Evolutionary conservation across 2,888 invertebrate genomes (phyloP).

Genomic region (Lissocephala sabroskyi): DNA sequence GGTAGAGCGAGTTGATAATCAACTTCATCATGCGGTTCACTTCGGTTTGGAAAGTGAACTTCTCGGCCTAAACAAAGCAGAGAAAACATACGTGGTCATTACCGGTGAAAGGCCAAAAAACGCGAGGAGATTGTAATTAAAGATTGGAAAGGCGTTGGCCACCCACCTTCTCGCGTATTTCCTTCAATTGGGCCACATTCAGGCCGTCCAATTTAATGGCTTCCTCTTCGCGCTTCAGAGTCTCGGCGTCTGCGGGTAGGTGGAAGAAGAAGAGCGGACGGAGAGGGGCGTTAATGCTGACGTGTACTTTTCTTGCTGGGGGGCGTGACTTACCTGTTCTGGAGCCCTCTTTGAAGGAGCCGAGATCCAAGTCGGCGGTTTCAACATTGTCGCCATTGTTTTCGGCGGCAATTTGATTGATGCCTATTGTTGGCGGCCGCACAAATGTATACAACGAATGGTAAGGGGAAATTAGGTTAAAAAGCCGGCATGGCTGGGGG

Average conservation of each 20-base stretch:
- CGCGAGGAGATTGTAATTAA: too few species aligned
- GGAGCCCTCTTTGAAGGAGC: slow-evolving; percentile 88
- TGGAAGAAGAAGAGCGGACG: background rate
- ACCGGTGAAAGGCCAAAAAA: background rate
- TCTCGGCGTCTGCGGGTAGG: slow-evolving; percentile 83
- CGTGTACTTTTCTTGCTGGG: slow-evolving; percentile 49
- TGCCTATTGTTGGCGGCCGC: too few species aligned
- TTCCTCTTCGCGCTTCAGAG: slow-evolving; percentile 93
- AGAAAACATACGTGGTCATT: background rate
- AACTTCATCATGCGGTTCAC: slow-evolving; percentile 99
- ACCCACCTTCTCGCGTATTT: slow-evolving; percentile 83
- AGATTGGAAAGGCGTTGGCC: background rate
- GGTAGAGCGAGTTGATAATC: slow-evolving; percentile 98
- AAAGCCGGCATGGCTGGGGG: slow-evolving; percentile 42
- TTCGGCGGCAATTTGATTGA: slow-evolving; percentile 59
- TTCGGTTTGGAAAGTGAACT: slow-evolving; percentile 95
- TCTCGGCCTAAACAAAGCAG: slow-evolving; percentile 78
- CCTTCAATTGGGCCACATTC: slow-evolving; percentile 93
- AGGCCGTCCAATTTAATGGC: slow-evolving; percentile 96
- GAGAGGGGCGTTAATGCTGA: slow-evolving; percentile 36
- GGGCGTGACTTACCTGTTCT: slow-evolving; percentile 80
- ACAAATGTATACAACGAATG: too few species aligned
- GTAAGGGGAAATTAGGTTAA: slow-evolving; percentile 32
- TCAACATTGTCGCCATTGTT: slow-evolving; percentile 70
- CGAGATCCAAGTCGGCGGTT: slow-evolving; percentile 84